A percentile compares a stretch with the other conserved stretches of the same genome.
Conservation (phyloP, 1,140 invertebrate genomes). For the Procambarus clarkii region DNA sequence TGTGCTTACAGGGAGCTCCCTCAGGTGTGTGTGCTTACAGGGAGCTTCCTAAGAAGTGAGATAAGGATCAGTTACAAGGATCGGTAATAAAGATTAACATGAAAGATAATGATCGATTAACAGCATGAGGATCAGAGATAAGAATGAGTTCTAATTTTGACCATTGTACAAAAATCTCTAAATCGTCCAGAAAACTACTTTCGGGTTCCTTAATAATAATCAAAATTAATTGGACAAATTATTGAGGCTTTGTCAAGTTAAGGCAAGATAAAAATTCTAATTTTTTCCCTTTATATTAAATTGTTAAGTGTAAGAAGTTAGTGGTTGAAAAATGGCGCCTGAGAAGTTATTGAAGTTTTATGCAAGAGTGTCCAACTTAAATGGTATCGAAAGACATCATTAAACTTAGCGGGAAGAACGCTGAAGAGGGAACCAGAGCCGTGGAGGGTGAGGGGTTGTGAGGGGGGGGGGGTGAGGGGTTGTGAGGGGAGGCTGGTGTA, state of each 20-base stretch:
- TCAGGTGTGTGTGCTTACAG: no score
- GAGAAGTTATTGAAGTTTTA: constrained; percentile 18
- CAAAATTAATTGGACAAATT: not conserved
- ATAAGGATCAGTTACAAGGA: no score
- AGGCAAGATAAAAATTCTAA: not conserved
- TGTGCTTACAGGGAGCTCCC: no score
- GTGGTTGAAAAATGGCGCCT: not conserved
- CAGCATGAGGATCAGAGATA: no score
- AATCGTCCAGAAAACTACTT: no score
- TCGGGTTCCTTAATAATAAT: not conserved
- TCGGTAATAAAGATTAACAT: no score
- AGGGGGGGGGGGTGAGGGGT: no score
- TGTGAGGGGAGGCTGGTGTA: not conserved
- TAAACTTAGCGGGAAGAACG: not conserved
- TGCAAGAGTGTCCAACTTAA: not conserved
- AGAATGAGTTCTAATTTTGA: no score
- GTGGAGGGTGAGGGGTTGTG: not conserved
- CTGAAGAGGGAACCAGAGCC: not conserved
- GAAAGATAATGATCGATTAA: no score
- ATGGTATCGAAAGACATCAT: constrained; percentile 12
- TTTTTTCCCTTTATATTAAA: not conserved
- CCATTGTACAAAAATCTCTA: no score
- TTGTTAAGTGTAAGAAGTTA: not conserved
- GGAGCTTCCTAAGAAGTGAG: no score
- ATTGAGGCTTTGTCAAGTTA: not conserved